Percentiles rank a stretch among this genome's conserved stretches.
phyloP scores from a whole-genome alignment of 1,140 invertebrate species.

The Drosophila ercepeae region DNA sequence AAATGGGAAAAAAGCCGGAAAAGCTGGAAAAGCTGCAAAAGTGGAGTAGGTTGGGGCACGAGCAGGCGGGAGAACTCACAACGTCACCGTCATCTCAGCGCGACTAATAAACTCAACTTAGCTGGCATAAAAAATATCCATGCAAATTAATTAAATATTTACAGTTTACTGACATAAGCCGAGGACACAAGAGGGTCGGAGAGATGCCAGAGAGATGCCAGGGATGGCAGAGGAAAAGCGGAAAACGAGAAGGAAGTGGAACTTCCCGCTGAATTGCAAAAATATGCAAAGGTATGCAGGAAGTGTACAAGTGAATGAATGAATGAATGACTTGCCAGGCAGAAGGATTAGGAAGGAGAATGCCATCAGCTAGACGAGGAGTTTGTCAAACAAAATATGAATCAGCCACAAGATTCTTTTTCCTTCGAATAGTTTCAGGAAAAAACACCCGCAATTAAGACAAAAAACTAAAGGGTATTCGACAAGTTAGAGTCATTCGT shows the following conservation, averaged over 20 bases:
- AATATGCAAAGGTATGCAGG: conserved; percentile 77
- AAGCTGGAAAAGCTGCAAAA: too few relatives aligned
- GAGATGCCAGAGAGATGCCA: conserved; percentile 11
- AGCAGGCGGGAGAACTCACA: conserved; percentile 6
- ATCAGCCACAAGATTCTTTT: neutral
- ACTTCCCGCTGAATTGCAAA: conserved; percentile 80
- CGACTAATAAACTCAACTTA: conserved; percentile 79
- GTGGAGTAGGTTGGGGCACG: too few relatives aligned
- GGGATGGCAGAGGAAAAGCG: conserved; percentile 12
- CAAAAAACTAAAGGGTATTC: neutral
- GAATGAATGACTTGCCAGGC: conserved; percentile 34
- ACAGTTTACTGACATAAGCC: conserved; percentile 79
- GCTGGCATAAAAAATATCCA: conserved; percentile 77
- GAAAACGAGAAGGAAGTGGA: conserved; percentile 30
- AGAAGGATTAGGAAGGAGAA: conserved; percentile 23
- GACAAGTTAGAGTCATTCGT: conserved; percentile 19
- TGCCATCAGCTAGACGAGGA: neutral
- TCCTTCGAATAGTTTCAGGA: too few relatives aligned
- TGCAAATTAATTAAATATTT: conserved; percentile 82
- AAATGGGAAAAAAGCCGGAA: neutral
- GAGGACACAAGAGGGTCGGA: conserved; percentile 21
- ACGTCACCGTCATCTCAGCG: conserved; percentile 31
- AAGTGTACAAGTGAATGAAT: conserved; percentile 47
- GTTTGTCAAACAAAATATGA: neutral
- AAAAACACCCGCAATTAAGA: too few relatives aligned